Evolutionary conservation across 2,888 invertebrate species (phyloP).

Genomic region (Plebejus argus): DNA sequence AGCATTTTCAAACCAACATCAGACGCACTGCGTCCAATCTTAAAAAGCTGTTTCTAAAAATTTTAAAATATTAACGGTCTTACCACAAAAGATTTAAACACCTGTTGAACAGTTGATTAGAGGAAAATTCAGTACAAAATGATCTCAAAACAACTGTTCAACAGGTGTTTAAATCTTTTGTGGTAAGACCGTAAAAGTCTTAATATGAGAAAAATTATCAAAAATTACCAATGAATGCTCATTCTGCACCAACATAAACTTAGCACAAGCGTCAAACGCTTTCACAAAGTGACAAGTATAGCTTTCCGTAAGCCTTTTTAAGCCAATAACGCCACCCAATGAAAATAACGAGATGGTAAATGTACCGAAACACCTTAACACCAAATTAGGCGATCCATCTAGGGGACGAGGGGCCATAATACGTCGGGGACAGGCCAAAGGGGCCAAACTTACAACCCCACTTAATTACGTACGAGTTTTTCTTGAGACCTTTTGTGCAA

Average conservation of each 20-base stretch:
- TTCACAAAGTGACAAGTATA: neutral
- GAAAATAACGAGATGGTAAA: conserved; percentile 58
- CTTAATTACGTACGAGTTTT: conserved; percentile 27
- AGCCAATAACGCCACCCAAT: conserved; percentile 36
- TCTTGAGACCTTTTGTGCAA: neutral
- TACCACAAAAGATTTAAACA: too few relatives aligned
- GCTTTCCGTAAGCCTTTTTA: conserved; percentile 8
- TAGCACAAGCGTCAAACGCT: neutral
- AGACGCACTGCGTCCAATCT: too few relatives aligned
- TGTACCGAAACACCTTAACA: conserved; percentile 61
- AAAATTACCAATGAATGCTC: too few relatives aligned
- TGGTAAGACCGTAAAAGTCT: too few relatives aligned
- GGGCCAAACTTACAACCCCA: conserved; percentile 22
- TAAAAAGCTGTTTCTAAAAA: too few relatives aligned
- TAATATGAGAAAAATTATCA: too few relatives aligned
- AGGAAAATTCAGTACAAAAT: too few relatives aligned
- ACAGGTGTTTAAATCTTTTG: too few relatives aligned
- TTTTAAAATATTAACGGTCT: too few relatives aligned
- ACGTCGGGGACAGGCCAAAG: conserved; percentile 69
- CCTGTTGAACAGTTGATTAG: too few relatives aligned
- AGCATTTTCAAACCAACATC: too few relatives aligned
- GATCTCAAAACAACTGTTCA: too few relatives aligned
- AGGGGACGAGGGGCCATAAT: conserved; percentile 74
- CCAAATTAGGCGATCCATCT: conserved; percentile 79
- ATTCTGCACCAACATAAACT: neutral